Base-by-base conservation (phyloP, 2,113 vertebrate species). In the Oreochromis niloticus region DNA sequence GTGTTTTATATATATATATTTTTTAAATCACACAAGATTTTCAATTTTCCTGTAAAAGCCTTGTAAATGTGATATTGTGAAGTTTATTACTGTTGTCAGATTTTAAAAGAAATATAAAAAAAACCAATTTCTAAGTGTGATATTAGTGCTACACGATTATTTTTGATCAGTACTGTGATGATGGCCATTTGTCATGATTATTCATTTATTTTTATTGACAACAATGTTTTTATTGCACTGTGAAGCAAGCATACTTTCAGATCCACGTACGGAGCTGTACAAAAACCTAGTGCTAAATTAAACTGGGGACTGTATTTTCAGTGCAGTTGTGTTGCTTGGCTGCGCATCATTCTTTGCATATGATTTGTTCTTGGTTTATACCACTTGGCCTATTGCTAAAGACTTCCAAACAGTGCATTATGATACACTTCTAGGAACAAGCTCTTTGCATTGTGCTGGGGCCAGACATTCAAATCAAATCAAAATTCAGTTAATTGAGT, bases 211-310 rank as follows among this genome's bases (percentile, higher is more conserved):
- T 68, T 71, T 71, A 43, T 9, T 39, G 36, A 14, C 36, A 46
- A 46, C 16, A 16, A 10, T 17, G 22, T 73, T 27, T 46, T 27
- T 46, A 30, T 48, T 48, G 41, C 22, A 17, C 13, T 73, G 6
- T 48, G 22, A 30, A 10, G 14, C 48, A 48, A 48, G 9, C 41
- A 48, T 17, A 30, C 41, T 73, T 48, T 73, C 6, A 43, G 6
- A 17, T 17, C 68, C 14, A 5, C 0, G 9, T 16, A 73, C 0
- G 0, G 63, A 68, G 36, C 63, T 68, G 63, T 68, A 68, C 12
- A 68, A 41, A 41, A 68, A 9, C 11, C 3, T 68, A 68, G 7
- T n/a, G n/a, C 63, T 41, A 68, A 68, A 41, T 68, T 41, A 9
- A 41, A 68, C 11, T 66, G 34, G 61, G 10, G 34, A 66, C 61